Conservation (phyloP, 2,888 invertebrate genomes). For the Linnaemya tessellans region DNA sequence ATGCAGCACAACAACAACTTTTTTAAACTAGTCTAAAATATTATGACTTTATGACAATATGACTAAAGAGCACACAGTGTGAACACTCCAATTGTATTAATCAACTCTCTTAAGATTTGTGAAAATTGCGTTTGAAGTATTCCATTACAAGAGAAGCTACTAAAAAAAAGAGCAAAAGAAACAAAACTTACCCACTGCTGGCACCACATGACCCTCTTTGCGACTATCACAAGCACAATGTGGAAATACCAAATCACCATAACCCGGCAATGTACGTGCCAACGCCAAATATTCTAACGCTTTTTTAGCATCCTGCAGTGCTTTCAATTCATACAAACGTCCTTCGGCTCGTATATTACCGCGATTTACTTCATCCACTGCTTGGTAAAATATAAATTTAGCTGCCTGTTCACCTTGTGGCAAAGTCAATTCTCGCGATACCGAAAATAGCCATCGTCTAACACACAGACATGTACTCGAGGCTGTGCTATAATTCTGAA, state of each 20-base stretch:
- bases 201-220: slow-evolving; percentile 93
- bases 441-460: slow-evolving; percentile 93
- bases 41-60: no score
- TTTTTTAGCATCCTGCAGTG: slow-evolving; percentile 94
- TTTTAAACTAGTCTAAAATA: no score
- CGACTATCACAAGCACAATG: slow-evolving; percentile 96
- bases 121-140: no score
- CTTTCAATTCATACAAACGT: slow-evolving; percentile 97
- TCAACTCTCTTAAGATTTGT: no score
- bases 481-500: slow-evolving; percentile 99
- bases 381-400: slow-evolving; percentile 95
- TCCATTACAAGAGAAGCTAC: background rate
- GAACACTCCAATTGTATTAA: no score
- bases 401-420: slow-evolving; percentile 89
- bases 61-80: no score
- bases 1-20: no score
- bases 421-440: slow-evolving; percentile 87
- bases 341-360: slow-evolving; percentile 95
- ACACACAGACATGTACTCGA: slow-evolving; percentile 96
- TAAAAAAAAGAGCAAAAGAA: background rate
- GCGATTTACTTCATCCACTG: slow-evolving; percentile 97
- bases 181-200: slow-evolving; percentile 87
- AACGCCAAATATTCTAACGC: slow-evolving; percentile 93
- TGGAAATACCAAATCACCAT: slow-evolving; percentile 97
- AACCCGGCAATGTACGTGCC: slow-evolving; percentile 94